These are phyloP conservation scores for Odocoileus virginianus DNA, from an alignment of 2,113 vertebrate species.

Conservation along the genomic window DNA sequence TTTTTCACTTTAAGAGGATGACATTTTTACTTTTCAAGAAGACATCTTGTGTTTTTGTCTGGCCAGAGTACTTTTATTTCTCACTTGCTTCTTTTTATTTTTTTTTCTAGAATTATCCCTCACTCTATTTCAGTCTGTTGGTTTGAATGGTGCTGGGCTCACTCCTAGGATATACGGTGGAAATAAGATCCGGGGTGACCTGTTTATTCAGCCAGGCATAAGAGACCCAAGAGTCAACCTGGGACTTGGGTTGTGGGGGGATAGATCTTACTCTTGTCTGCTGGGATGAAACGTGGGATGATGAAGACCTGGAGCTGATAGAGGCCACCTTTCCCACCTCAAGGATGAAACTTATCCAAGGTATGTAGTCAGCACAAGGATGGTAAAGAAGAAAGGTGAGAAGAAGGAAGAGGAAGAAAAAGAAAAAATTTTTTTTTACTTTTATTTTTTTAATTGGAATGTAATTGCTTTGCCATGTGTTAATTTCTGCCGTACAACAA, in stretches of 20 bases:
- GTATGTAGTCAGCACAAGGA: background rate
- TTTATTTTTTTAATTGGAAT: background rate
- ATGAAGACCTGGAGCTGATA: background rate
- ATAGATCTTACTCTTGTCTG: too few relatives aligned
- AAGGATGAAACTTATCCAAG: background rate
- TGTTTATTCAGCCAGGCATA: rapidly evolving
- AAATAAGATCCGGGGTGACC: rapidly evolving
- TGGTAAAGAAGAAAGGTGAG: background rate
- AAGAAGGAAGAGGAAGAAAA: background rate
- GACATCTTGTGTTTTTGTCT: background rate
- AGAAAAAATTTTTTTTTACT: background rate
- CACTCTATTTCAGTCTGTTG: background rate
- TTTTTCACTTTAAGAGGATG: background rate
- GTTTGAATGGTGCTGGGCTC: background rate
- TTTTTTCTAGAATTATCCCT: background rate
- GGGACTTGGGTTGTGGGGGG: background rate
- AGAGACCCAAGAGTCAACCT: background rate
- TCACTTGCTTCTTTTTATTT: background rate
- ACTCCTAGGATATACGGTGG: background rate
- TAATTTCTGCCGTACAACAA: background rate
- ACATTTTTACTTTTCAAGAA: background rate
- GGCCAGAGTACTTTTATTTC: background rate
- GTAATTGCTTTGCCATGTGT: background rate
- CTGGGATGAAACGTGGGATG: background rate
- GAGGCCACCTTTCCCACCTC: background rate